These are phyloP conservation scores for Globia sparganii DNA, from an alignment of 2,888 invertebrate genomes.

Conservation along the genomic window DNA sequence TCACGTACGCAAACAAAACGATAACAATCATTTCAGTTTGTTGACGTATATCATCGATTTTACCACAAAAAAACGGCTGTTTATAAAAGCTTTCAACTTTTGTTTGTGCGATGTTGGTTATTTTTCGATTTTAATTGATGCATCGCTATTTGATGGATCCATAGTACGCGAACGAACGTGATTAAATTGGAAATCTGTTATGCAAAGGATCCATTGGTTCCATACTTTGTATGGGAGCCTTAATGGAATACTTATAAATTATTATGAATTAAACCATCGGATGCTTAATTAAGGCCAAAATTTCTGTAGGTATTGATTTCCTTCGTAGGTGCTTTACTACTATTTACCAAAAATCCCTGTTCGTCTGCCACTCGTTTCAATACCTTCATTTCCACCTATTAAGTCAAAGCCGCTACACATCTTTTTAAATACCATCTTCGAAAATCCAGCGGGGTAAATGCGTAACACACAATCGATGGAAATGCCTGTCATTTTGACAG, in stretches of 20 bases:
- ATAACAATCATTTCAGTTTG: background rate
- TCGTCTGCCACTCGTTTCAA: background rate
- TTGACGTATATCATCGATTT: background rate
- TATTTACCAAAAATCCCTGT: background rate
- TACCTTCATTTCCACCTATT: no score
- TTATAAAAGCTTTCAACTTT: constrained; percentile 25
- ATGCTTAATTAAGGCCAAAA: background rate
- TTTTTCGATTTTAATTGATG: constrained; percentile 21
- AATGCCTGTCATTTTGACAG: background rate
- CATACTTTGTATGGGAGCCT: background rate
- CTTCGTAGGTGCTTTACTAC: background rate
- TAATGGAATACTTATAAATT: background rate
- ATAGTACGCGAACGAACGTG: background rate
- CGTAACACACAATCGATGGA: background rate
- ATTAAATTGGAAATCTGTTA: background rate
- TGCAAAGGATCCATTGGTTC: background rate
- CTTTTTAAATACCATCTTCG: background rate
- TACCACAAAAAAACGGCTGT: background rate
- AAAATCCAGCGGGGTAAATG: background rate
- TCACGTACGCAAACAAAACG: background rate
- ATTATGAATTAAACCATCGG: background rate
- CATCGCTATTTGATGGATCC: constrained; percentile 23
- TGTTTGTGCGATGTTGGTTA: constrained; percentile 17
- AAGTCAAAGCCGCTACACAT: background rate
- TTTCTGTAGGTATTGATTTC: background rate